Conservation (phyloP, 1,140 invertebrate genomes). For the Temnothorax longispinosus region DNA sequence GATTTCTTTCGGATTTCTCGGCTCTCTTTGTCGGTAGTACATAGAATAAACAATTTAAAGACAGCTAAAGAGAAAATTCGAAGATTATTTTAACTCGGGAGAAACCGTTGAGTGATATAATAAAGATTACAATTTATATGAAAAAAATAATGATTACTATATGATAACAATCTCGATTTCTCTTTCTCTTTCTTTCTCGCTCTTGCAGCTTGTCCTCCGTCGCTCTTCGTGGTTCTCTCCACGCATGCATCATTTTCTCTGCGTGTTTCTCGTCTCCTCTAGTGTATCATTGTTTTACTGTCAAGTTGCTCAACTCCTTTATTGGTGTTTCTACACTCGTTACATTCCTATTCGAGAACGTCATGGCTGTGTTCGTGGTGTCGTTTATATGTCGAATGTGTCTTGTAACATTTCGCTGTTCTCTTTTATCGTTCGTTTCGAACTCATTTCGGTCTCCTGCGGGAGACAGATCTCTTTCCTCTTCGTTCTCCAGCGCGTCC, state of each 20-base stretch:
- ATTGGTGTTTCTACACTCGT: constrained; percentile 45
- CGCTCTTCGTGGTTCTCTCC: constrained; percentile 8
- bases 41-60: not conserved
- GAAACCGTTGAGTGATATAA: not conserved
- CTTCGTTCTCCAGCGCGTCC: constrained; percentile 12
- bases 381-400: constrained; percentile 51
- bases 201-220: constrained; percentile 4
- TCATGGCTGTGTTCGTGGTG: constrained; percentile 35
- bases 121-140: not conserved
- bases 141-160: not conserved
- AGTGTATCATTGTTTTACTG: constrained; percentile 41
- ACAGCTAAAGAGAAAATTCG: not conserved
- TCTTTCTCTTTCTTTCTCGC: not conserved
- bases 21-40: not conserved
- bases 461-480: constrained; percentile 15
- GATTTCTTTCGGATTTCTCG: not conserved
- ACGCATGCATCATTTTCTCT: constrained; percentile 33
- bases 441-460: not conserved
- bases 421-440: constrained; percentile 33
- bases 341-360: constrained; percentile 26
- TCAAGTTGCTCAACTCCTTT: constrained; percentile 50
- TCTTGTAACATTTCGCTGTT: constrained; percentile 42
- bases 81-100: not conserved
- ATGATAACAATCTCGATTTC: not conserved
- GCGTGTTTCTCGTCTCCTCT: constrained; percentile 33